These are phyloP conservation scores for Chiloscyllium plagiosum DNA, from an alignment of 2,113 vertebrate genomes.

Conservation along the genomic window DNA sequence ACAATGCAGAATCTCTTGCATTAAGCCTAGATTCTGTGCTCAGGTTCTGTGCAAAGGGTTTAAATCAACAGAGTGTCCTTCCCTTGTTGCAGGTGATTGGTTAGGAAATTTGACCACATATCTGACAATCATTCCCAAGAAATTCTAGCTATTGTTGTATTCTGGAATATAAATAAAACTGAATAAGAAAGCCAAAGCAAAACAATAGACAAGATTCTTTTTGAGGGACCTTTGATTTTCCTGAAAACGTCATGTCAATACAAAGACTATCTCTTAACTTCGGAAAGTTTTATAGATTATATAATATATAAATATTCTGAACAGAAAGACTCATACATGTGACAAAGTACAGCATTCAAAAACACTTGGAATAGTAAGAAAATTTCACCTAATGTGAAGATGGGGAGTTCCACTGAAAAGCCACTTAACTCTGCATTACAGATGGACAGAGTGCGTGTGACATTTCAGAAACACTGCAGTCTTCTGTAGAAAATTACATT, in stretches of 20 bases:
- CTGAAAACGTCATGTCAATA: not conserved
- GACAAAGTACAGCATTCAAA: not conserved
- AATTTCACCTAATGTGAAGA: not conserved
- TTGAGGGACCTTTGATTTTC: not conserved
- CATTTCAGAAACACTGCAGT: not conserved
- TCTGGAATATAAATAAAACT: not conserved
- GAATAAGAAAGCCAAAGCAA: not conserved
- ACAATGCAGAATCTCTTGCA: not conserved
- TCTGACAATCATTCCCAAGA: not conserved
- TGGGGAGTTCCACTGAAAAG: not conserved
- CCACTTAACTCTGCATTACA: not conserved
- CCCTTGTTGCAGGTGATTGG: not conserved
- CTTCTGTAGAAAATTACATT: constrained; percentile 55
- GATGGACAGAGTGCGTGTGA: not conserved
- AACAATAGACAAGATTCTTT: not conserved
- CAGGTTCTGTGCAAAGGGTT: not conserved
- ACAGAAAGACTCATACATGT: not conserved
- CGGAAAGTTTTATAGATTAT: not conserved
- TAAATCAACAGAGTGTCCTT: not conserved
- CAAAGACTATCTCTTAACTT: not conserved
- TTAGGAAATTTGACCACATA: not conserved
- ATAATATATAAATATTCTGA: not conserved
- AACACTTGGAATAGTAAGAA: not conserved
- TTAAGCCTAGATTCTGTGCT: not conserved
- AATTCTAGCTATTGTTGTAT: not conserved